Evolutionary conservation across 2,888 invertebrate species (phyloP).

Genomic region (Calameuta idolon): DNA sequence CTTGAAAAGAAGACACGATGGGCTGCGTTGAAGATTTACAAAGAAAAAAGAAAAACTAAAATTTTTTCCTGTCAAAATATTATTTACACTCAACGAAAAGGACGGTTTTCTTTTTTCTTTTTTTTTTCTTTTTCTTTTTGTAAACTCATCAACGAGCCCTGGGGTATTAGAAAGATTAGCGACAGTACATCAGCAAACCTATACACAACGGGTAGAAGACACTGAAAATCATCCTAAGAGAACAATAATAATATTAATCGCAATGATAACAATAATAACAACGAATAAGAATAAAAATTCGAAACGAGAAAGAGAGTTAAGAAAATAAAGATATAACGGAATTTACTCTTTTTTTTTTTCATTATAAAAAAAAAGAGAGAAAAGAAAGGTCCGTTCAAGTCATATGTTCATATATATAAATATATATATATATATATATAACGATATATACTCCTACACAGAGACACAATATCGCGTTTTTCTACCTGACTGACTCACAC

Average conservation of each 20-base stretch:
- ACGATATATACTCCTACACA: slow-evolving; percentile 33
- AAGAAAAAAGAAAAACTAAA: too few species aligned
- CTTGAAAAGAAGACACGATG: too few species aligned
- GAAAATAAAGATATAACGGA: slow-evolving; percentile 30
- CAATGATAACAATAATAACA: too few species aligned
- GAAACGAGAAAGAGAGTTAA: slow-evolving; percentile 22
- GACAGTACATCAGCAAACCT: slow-evolving; percentile 48
- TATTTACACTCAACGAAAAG: too few species aligned
- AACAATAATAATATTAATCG: too few species aligned
- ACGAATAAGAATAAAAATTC: not conserved
- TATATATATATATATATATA: too few species aligned
- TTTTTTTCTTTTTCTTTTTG: too few species aligned
- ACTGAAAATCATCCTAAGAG: too few species aligned
- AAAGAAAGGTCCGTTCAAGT: slow-evolving; percentile 30
- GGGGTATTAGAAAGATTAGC: slow-evolving; percentile 23
- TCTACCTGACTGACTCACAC: slow-evolving; percentile 67
- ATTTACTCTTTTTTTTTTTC: slow-evolving; percentile 26
- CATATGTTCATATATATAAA: not conserved
- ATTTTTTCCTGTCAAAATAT: too few species aligned
- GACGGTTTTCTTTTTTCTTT: too few species aligned
- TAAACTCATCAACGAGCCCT: too few species aligned
- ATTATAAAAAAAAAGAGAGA: slow-evolving; percentile 24
- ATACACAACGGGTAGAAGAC: slow-evolving; percentile 29
- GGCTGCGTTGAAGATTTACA: too few species aligned
- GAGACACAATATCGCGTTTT: slow-evolving; percentile 32